Conservation (phyloP, 2,113 vertebrate genomes). For the Orthonyx spaldingii region DNA sequence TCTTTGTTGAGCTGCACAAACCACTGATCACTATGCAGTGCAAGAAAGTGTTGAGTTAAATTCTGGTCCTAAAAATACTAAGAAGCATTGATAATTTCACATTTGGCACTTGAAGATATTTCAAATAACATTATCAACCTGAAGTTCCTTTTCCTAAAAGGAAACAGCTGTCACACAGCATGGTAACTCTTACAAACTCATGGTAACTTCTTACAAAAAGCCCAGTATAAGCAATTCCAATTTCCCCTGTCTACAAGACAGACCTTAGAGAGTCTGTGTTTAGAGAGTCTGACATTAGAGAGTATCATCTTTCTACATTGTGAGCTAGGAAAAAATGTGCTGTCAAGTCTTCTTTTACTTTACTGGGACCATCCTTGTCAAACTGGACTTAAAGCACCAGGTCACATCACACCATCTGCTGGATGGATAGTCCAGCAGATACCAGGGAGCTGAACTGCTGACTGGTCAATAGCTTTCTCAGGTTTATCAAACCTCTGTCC, state of each 20-base stretch:
- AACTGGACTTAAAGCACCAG: not conserved
- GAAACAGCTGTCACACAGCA: not conserved
- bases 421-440: not conserved
- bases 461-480: not conserved
- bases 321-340: not conserved
- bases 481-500: not conserved
- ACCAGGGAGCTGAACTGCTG: not conserved
- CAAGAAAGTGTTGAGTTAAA: not conserved
- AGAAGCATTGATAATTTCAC: not conserved
- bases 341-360: not conserved
- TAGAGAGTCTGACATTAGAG: not conserved
- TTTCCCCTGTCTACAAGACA: not conserved
- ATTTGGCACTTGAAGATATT: not conserved
- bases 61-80: not conserved
- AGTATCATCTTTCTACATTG: not conserved
- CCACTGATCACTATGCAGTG: not conserved
- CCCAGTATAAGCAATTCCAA: not conserved
- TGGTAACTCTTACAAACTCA: no score
- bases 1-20: not conserved
- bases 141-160: not conserved
- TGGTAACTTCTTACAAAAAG: not conserved
- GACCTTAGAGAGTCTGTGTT: not conserved
- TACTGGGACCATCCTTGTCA: not conserved
- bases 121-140: not conserved
- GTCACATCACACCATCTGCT: not conserved